Percentiles rank a stretch among this genome's conserved stretches.
Evolutionary conservation across 1,140 invertebrate species (phyloP).

Genomic region (Leptopilina clavipes): DNA sequence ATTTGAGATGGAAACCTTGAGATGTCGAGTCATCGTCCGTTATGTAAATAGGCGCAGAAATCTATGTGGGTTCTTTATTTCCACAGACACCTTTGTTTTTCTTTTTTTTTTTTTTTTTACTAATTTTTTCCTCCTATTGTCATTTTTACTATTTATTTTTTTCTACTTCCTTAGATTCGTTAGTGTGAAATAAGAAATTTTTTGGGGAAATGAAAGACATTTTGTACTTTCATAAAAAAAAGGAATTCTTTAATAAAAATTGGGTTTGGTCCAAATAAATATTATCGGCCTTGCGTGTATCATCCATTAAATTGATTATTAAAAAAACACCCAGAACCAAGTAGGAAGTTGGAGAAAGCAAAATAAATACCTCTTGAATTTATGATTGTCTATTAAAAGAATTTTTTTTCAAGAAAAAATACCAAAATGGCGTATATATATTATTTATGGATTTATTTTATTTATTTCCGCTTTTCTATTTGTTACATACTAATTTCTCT

Average conservation of each 20-base stretch:
- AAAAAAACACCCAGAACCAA: not conserved
- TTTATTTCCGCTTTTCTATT: not conserved
- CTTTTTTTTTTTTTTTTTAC: not conserved
- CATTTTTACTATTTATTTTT: not conserved
- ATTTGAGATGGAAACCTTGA: not conserved
- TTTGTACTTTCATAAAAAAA: too few relatives aligned
- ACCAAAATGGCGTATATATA: not conserved
- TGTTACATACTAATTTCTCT: not conserved
- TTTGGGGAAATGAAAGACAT: too few relatives aligned
- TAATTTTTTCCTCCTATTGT: not conserved
- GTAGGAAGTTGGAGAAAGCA: constrained; percentile 16
- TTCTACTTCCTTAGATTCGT: not conserved
- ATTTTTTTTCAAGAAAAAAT: not conserved
- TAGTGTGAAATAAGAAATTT: not conserved
- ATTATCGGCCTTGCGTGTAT: not conserved
- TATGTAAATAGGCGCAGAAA: constrained; percentile 28
- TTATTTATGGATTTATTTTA: not conserved
- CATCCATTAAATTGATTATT: constrained; percentile 20
- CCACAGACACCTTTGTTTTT: constrained; percentile 16
- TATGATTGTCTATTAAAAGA: not conserved
- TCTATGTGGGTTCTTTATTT: constrained; percentile 29
- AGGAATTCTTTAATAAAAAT: not conserved
- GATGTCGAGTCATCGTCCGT: constrained; percentile 14
- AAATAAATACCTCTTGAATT: not conserved
- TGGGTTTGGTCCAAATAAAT: constrained; percentile 10